A percentile compares a stretch with the other conserved stretches of the same genome.
Evolutionary conservation across 2,888 invertebrate species (phyloP).

Genomic region (Apodemia zela): DNA sequence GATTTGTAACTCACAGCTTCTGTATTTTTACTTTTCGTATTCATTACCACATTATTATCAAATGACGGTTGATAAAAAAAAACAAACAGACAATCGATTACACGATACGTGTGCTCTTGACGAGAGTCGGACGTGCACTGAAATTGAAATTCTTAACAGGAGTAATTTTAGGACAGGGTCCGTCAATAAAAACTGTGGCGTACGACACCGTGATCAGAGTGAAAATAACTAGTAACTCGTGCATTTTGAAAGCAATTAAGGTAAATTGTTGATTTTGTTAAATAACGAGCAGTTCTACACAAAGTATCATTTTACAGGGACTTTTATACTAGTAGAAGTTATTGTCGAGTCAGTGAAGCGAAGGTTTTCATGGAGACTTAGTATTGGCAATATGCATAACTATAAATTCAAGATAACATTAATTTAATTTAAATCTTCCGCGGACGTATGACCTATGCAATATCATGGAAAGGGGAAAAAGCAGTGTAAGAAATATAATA

Average conservation of each 20-base stretch:
- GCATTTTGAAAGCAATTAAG: neutral
- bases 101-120: neutral
- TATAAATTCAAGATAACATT: too few relatives aligned
- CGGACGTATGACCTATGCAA: too few relatives aligned
- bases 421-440: too few relatives aligned
- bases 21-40: neutral
- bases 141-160: neutral
- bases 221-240: neutral
- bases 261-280: too few relatives aligned
- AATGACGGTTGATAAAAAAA: neutral
- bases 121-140: neutral
- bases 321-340: too few relatives aligned
- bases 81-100: neutral
- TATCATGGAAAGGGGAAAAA: too few relatives aligned
- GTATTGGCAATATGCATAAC: too few relatives aligned
- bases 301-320: too few relatives aligned
- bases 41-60: neutral
- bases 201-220: neutral
- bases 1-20: neutral
- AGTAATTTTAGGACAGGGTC: neutral
- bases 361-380: too few relatives aligned
- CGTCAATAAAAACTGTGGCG: constrained; percentile 3
- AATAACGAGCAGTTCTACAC: too few relatives aligned
- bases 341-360: too few relatives aligned
- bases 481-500: too few relatives aligned